Evolutionary conservation across 2,113 vertebrate genomes (phyloP).

Genomic region (Malurus alboscapulatus): DNA sequence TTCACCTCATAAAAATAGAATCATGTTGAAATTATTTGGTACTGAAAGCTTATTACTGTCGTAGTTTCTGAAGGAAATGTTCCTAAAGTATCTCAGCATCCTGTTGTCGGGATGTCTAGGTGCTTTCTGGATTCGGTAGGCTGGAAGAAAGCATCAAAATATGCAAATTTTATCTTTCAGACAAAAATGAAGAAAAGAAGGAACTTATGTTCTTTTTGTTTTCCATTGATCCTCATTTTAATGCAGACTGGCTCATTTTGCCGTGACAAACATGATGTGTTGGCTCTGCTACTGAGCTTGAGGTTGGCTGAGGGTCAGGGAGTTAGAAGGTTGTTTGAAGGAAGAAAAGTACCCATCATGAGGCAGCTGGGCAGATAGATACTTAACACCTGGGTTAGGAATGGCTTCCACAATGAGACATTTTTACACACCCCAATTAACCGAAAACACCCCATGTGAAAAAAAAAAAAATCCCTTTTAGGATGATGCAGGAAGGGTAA

Average conservation of each 20-base stretch:
- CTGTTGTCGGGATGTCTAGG: background rate
- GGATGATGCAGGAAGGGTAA: background rate
- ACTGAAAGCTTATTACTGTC: background rate
- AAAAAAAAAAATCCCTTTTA: background rate
- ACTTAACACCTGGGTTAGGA: background rate
- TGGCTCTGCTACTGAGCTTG: background rate
- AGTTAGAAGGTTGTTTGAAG: background rate
- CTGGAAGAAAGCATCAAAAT: background rate
- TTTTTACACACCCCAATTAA: background rate
- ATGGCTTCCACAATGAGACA: background rate
- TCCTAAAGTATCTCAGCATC: background rate
- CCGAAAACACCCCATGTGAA: background rate
- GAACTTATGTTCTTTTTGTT: constrained; percentile 8
- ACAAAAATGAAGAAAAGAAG: background rate
- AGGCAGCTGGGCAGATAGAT: background rate
- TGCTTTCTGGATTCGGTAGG: background rate
- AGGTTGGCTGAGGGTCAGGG: background rate
- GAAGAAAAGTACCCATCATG: background rate
- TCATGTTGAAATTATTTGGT: background rate
- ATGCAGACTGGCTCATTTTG: background rate
- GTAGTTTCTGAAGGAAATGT: background rate
- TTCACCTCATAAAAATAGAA: background rate
- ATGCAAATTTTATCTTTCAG: constrained; percentile 1
- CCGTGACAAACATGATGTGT: background rate
- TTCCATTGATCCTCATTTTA: background rate